Evolutionary conservation across 2,113 vertebrate species (phyloP), one percentile per base, ranked within the genome.

Genomic region (Euleptes europaea): DNA sequence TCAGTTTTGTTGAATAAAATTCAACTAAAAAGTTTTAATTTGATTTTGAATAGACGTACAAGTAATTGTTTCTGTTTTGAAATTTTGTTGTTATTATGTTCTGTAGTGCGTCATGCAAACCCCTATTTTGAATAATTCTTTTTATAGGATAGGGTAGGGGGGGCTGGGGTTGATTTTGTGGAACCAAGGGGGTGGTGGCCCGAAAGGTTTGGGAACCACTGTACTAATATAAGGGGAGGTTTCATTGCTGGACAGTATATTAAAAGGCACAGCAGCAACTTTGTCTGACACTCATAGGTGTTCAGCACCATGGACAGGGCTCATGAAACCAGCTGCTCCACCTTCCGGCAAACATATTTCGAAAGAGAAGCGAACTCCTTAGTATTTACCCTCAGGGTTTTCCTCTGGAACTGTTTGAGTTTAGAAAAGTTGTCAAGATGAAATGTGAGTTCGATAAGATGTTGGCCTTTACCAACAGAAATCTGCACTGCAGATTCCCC

Each of bases 301-400:
- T 79, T 85, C 77, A 85, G 69, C 77, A 85, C 84, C 69, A 73
- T 21, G 57, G 78, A 85, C 54, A 80, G 77, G 2, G 33, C 69
- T 11, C 54, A 9, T 19, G 28, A 26, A 78, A 33, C 12, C 33
- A 15, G 17, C 23, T 26, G 13, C 33, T 63, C n/a, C 9, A 14
- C 1, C 3, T 72, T 28, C 31, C 49, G 38, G 21, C 11, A 26
- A 49, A 63, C 1, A 17, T 28, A 60, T 8, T 67, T 26, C n/a
- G 3, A 23, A 51, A 65, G 33, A 42, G 28, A 47, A 26, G 1
- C 31, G 3, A 1, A 47, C 28, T 12, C 69, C 9, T 21, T 35
- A 57, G 33, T 31, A 63, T 83, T 74, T 13, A 7, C 6, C 42
- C 47, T 1, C 60, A 19, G 6, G 8, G 15, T 42, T 5, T 40